Evolutionary conservation across 2,113 vertebrate genomes (phyloP).

Genomic region (Stegostoma tigrinum): DNA sequence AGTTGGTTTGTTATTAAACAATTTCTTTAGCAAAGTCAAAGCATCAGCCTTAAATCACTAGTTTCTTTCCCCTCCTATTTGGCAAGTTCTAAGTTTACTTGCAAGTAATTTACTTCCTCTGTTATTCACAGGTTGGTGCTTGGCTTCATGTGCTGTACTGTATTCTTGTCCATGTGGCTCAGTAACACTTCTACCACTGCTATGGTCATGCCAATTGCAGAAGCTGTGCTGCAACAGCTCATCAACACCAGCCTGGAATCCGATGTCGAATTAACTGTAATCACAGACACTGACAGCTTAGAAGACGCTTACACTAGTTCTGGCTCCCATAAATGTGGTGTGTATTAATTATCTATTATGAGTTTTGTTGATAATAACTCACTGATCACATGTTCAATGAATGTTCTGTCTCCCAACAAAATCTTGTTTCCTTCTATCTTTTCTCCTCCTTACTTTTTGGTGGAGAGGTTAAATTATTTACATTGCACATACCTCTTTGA

Average conservation of each 20-base stretch:
- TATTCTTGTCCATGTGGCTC: slow-evolving; percentile 94
- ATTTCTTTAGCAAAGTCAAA: neutral
- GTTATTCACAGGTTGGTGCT: slow-evolving; percentile 73
- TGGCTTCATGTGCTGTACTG: slow-evolving; percentile 96
- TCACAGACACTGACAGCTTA: slow-evolving; percentile 18
- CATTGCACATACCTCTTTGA: neutral
- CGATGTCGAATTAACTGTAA: slow-evolving; percentile 63
- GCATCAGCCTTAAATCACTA: neutral
- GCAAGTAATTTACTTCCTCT: neutral
- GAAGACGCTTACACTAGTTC: slow-evolving; percentile 16
- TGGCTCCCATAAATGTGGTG: slow-evolving; percentile 14
- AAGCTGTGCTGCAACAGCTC: slow-evolving; percentile 91
- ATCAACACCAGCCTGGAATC: slow-evolving; percentile 64
- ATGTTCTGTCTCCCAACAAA: neutral
- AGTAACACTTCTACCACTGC: slow-evolving; percentile 97
- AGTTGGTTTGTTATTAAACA: neutral
- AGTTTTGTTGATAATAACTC: neutral
- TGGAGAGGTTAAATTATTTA: neutral
- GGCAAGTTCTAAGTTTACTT: neutral
- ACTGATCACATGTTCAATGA: neutral
- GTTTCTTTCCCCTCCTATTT: neutral
- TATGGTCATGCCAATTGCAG: slow-evolving; percentile 98
- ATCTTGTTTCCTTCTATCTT: neutral
- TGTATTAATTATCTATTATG: neutral
- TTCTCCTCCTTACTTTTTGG: neutral